Evolutionary conservation across 2,797 vertebrate species (phyloP), one percentile per base, ranked within the genome.

Genomic region (Cyclura pinguis): DNA sequence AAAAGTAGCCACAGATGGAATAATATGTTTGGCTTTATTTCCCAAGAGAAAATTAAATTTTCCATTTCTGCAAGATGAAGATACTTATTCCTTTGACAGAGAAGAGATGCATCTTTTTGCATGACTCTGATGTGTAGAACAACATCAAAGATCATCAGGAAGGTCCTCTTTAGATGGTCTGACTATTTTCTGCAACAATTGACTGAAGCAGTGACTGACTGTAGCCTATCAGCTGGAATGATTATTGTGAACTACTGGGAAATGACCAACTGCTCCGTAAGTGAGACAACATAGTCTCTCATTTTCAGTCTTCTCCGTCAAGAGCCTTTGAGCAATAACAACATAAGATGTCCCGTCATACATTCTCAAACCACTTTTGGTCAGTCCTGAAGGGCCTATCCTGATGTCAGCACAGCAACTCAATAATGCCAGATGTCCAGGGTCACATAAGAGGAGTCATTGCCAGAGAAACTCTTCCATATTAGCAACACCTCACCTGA

Each of bases 21-120:
- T 62, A 78, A 78, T 77, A 77, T 64, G 57, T 78, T 87, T 64
- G 78, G 74, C 38, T 78, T 78, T 78, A 87, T 78, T 87, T 87
- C 57, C 29, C 57, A 64, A 16, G 47, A 87, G 86, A 87, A 87
- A 87, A 87, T 87, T 78, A 77, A 87, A 59, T 78, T 87, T 87
- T 78, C 57, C 57, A 47, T 78, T 38, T 50, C 29, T 78, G 38
- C 42, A 87, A 87, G 74, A 87, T 42, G 42, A 24, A 76, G 73
- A 62, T 77, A 52, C 74, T 78, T 16, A 64, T 78, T 78, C 42
- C 57, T 47, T n/a, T 64, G 55, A 87, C 47, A 38, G 38, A 87
- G 18, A 77, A 85, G 50, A 74, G 32, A 85, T 74, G 12, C n/a
- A 57, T 87, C 27, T 87, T 64, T 32, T 64, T 62, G 24, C 62